These are phyloP conservation scores for Leptoteleia sp. DNA, from an alignment of 1,140 invertebrate genomes.

Conservation along the genomic window DNA sequence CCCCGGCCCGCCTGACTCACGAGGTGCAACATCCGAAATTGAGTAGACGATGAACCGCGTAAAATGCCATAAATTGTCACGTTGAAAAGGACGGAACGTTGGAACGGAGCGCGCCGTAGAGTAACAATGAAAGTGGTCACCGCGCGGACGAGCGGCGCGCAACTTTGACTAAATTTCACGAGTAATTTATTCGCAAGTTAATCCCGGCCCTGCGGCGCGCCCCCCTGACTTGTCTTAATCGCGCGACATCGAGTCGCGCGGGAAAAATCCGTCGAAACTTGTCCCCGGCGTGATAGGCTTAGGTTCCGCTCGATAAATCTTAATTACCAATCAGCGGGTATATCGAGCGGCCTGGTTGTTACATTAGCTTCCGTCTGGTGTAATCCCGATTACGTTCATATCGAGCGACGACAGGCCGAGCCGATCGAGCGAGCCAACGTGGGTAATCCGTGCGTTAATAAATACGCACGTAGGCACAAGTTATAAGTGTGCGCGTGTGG, in stretches of 20 bases:
- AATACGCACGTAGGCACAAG: conserved; percentile 39
- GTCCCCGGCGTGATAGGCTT: conserved; percentile 28
- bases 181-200: no score
- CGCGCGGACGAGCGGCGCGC: no score
- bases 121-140: no score
- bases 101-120: no score
- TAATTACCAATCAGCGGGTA: conserved; percentile 55
- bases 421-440: conserved; percentile 31
- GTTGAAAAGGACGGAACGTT: no score
- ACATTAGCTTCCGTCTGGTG: conserved; percentile 52
- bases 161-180: no score
- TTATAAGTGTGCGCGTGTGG: no score
- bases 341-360: conserved; percentile 46
- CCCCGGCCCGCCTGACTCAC: no score
- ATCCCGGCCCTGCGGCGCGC: background rate
- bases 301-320: conserved; percentile 52
- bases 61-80: no score
- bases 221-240: conserved; percentile 4
- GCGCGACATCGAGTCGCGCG: conserved; percentile 6
- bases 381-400: conserved; percentile 54
- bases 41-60: no score
- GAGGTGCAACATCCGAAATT: no score
- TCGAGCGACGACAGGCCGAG: conserved; percentile 30
- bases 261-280: conserved; percentile 39
- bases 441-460: conserved; percentile 49